Conservation (phyloP, 2,113 vertebrate genomes). For the Callaeas wilsoni region DNA sequence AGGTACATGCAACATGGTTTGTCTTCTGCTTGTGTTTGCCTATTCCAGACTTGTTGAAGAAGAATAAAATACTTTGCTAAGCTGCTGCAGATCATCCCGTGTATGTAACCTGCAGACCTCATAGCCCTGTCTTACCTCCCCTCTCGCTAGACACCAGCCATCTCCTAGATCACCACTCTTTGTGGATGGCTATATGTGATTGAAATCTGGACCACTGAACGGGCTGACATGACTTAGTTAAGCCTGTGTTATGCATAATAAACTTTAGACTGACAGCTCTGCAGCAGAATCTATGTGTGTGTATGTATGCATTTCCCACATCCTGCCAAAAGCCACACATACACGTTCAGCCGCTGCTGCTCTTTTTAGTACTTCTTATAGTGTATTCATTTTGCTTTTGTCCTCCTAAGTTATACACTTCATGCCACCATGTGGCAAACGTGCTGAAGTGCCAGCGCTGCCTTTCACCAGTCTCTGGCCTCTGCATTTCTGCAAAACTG, state of each 20-base stretch:
- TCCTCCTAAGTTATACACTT: background rate
- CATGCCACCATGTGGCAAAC: background rate
- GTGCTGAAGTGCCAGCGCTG: rapidly evolving
- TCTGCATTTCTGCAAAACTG: background rate
- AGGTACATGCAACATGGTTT: rapidly evolving
- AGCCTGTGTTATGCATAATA: background rate
- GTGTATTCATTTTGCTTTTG: rapidly evolving
- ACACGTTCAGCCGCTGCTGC: background rate
- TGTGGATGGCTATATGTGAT: rapidly evolving
- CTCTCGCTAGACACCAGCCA: background rate
- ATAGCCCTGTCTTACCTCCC: too few species aligned
- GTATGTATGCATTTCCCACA: background rate
- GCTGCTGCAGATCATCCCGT: background rate
- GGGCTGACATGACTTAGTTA: background rate
- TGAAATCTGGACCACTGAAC: background rate
- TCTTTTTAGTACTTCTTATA: background rate
- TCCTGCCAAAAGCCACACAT: background rate
- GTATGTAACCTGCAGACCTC: background rate
- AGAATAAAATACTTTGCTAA: background rate
- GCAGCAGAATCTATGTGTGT: rapidly evolving
- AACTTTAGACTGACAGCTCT: background rate
- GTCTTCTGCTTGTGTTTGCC: background rate
- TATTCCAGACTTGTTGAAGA: background rate
- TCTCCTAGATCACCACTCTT: background rate
- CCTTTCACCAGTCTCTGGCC: background rate